Evolutionary conservation across 2,113 vertebrate species (phyloP), one percentile per base, ranked within the genome.

Genomic region (Thinocorus orbignyianus): DNA sequence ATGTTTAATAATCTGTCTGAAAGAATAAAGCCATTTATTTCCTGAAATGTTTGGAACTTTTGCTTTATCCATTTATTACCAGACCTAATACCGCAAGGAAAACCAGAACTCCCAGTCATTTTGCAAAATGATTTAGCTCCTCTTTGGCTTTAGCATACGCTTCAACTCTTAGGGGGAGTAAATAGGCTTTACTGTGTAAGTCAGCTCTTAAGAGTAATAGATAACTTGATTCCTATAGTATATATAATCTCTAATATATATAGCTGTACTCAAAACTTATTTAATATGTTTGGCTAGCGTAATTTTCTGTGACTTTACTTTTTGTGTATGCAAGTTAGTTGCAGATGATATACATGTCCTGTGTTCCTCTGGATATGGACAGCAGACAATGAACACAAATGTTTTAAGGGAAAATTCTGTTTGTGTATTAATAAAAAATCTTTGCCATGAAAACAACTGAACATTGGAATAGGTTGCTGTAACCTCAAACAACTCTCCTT

Each of bases 331-430:
- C 52, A 61, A 55, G 14, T 16, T 9, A 41, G 17, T 35, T 71
- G n/a, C 37, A 57, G 46, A 30, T 3, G 68, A 44, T 30, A 23
- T 35, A 17, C 11, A 28, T 14, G 4, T 4, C 2, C 42, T 52
- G 0, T 23, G 31, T 51, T 69, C 12, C 7, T 13, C 17, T 1
- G 6, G 22, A 17, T 4, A 35, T 24, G 11, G 13, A 35, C 4
- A 25, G 9, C 25, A 58, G 19, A 15, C 10, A 85, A 55, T 8
- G 73, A 70, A 17, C 9, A 62, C 26, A 64, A 42, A 31, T 62
- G 44, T 2, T 69, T 91, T 46, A 46, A 79, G 28, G 10, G 2
- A 8, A 83, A 62, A 33, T 58, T 83, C 33, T 70, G 1, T 39
- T 68, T 52, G 17, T 5, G 5, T 66, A 39, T 52, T 66, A 66